Base-by-base conservation (phyloP, 30 jellyfish, hydroid and myxozoan genomes). In the Cassiopea xamachana region DNA sequence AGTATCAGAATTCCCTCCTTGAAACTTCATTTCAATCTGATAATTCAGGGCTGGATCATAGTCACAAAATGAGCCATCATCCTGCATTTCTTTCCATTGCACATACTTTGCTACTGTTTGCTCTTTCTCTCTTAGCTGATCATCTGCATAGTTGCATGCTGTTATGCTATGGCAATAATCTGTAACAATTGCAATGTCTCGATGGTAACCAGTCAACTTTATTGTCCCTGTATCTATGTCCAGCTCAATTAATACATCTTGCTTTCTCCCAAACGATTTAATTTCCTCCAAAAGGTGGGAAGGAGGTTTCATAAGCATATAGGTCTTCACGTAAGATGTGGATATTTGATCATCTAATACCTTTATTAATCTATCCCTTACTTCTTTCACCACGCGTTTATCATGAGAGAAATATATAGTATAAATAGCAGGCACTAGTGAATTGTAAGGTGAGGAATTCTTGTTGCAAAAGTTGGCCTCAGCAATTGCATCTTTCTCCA, bases 81-180 rank as follows among this genome's bases (percentile, higher is more conserved):
- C 50, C 55, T 74, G 85, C 6, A 13, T 72, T 17, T 84, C 92
- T 50, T 68, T 68, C 92, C 92, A 84, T 75, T 84, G 92, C 73
- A 84, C 83, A 58, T 70, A 84, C 0, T 60, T 73, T 2, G 79
- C 79, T 8, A 84, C 74, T 46, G 45, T 73, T 50, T 84, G 79
- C 44, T 84, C 77, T n/a, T 48, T 84, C 48, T 71, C 77, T 19
- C 62, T 73, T 12, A 48, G 58, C 62, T 73, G 79, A 9, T 72
- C 60, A 48, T 51, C 78, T 2, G 49, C 64, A 19, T 14, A 47
- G 43, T 44, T 59, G 5, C 51, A 78, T 39, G 39, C 2, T 18
- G 77, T 39, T 62, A 84, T 6, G 0, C 5, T 27, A 27, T 71
- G 76, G 19, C 84, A 75, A 6, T 84, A 17, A 17, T 10, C 43